These are phyloP conservation scores for Tetraodon nigroviridis DNA, from an alignment of 2,113 vertebrate species.

Conservation along the genomic window DNA sequence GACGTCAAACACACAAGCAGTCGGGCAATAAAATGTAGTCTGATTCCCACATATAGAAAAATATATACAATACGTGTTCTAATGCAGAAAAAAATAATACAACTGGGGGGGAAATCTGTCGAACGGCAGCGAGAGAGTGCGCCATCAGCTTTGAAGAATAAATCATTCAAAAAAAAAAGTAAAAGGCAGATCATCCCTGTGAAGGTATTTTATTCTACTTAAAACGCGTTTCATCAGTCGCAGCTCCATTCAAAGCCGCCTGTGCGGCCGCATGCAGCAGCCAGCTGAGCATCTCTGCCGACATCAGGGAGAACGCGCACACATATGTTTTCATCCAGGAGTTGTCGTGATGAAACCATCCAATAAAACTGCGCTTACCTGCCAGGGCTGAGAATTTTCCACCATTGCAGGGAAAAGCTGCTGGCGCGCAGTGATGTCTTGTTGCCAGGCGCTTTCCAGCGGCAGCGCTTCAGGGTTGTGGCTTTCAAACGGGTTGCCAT, in stretches of 20 bases:
- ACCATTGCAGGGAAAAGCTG: conserved; percentile 20
- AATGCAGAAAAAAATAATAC: neutral
- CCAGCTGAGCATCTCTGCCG: conserved; percentile 6
- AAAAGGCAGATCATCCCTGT: conserved; percentile 1
- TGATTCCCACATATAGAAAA: conserved; percentile 3
- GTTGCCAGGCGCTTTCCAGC: conserved; percentile 54
- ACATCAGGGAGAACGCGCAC: conserved; percentile 3
- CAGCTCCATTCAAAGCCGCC: conserved; percentile 32
- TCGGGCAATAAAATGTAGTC: conserved; percentile 2
- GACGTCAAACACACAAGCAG: conserved; percentile 42
- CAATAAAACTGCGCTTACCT: conserved; percentile 40
- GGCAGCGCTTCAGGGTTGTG: conserved; percentile 61
- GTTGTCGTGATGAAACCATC: no score
- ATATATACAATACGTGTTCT: neutral
- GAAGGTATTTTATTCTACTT: conserved; percentile 12
- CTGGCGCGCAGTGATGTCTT: conserved; percentile 44
- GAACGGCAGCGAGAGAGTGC: no score
- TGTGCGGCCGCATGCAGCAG: conserved; percentile 51
- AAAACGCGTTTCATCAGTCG: conserved; percentile 16
- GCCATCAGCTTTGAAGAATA: neutral
- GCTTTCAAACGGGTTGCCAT: conserved; percentile 65
- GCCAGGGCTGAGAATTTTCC: neutral
- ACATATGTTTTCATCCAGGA: neutral
- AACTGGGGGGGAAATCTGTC: neutral
- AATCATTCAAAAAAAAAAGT: conserved; percentile 3